These are phyloP conservation scores for Lordiphosa mommai DNA, from an alignment of 1,140 invertebrate genomes.

Conservation along the genomic window DNA sequence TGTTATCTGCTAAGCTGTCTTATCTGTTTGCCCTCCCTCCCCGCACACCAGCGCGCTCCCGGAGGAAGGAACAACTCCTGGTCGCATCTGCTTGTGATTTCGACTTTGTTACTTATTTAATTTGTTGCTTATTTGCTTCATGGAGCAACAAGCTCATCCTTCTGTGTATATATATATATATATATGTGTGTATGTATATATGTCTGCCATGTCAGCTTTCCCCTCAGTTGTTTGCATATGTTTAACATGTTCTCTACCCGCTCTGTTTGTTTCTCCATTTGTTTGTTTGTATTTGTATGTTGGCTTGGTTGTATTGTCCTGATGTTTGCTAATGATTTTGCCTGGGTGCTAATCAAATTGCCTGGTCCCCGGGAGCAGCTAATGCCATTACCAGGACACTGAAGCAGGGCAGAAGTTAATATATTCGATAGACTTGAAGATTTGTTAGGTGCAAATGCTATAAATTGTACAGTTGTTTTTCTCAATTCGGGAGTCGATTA, in stretches of 20 bases:
- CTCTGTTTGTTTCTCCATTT: conserved; percentile 10
- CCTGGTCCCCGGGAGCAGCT: conserved; percentile 35
- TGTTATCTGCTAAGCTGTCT: conserved; percentile 74
- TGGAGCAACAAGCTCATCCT: conserved; percentile 29
- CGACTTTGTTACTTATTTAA: conserved; percentile 73
- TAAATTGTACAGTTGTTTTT: too few relatives aligned
- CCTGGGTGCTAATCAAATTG: conserved; percentile 70
- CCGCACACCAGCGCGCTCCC: neutral
- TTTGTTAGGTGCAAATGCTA: too few relatives aligned
- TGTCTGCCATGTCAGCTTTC: conserved; percentile 1
- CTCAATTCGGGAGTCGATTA: too few relatives aligned
- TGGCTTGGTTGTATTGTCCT: conserved; percentile 7
- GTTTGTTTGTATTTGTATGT: conserved; percentile 44
- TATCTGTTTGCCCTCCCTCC: conserved; percentile 42
- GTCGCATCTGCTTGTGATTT: conserved; percentile 26
- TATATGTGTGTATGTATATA: too few relatives aligned
- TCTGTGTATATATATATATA: too few relatives aligned
- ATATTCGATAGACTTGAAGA: neutral
- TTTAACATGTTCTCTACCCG: conserved; percentile 45
- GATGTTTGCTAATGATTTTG: conserved; percentile 60
- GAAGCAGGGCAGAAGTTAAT: conserved; percentile 9
- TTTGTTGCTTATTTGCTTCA: conserved; percentile 68
- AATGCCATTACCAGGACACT: conserved; percentile 42
- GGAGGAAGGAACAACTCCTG: neutral
- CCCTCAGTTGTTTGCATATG: conserved; percentile 67